Evolutionary conservation across 1,140 invertebrate species (phyloP), one percentile per base, ranked within the genome.

Genomic region (Chlorops oryzae): DNA sequence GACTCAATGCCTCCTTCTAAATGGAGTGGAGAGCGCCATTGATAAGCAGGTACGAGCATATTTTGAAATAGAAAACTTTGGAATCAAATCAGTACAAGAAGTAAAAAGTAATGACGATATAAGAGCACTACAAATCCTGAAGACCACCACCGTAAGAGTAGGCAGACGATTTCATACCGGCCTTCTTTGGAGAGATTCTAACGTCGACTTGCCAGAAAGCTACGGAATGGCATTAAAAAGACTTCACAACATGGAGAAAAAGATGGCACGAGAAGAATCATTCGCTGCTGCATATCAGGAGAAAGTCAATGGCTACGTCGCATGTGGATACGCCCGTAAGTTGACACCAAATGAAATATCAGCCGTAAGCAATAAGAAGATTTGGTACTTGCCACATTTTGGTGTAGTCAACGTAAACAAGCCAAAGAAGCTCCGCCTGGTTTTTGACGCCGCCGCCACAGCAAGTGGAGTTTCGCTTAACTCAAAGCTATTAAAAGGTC

Each of bases 361-460:
- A 32, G 7, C 7, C 7, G 34, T 39, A 4, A 12, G 13, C 10
- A 20, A 41, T 6, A 21, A 22, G n/a, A 21, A 4, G 5, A 22
- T 28, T 22, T 71, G 65, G 65, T 69, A 66, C 45, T 46, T 70
- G 9, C 61, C 63, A 9, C 64, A 70, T 28, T 68, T 68, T 43
- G 58, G 45, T 0, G 63, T 68, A 1, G 18, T 38, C 1, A 59
- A 64, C 35, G 47, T 56, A 18, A 56, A 52, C 34, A 66, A 65
- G 51, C 55, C 59, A 7, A 45, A 41, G 1, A 67, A 67, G 39
- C 9, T 64, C 9, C 27, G 64, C 3, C 9, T 67, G 13, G 61
- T 65, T 9, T 59, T 61, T 39, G 62, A 67, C 47, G 59, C 56
- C 10, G 61, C 61, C 20, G 59, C 45, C 39, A 44, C 39, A 55